Conservation (phyloP, 2,888 invertebrate genomes). For the Euproctis similis region DNA sequence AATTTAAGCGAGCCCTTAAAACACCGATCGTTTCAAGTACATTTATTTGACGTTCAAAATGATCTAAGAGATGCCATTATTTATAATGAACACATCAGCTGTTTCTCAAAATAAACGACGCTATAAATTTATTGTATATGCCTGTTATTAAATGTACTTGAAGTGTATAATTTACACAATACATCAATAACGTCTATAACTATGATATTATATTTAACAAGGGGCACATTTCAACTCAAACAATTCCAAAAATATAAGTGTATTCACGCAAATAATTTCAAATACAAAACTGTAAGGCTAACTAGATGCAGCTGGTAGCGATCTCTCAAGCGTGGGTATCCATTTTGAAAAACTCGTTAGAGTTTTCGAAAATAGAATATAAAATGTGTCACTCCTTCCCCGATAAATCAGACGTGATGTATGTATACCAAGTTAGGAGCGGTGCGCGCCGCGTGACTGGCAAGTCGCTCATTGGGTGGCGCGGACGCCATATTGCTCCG, state of each 20-base stretch:
- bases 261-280: slow-evolving; percentile 66
- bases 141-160: slow-evolving; percentile 51
- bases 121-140: slow-evolving; percentile 60
- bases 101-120: slow-evolving; percentile 44
- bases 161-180: slow-evolving; percentile 58
- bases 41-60: slow-evolving; percentile 33
- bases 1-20: slow-evolving; percentile 49
- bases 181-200: slow-evolving; percentile 45
- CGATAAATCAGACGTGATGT: slow-evolving; percentile 72
- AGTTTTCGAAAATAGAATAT: slow-evolving; percentile 74
- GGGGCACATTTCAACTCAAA: slow-evolving; percentile 35
- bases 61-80: slow-evolving; percentile 32
- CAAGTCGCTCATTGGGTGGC: slow-evolving; percentile 72
- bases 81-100: slow-evolving; percentile 48
- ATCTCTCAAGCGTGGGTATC: slow-evolving; percentile 55
- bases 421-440: slow-evolving; percentile 62
- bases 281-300: slow-evolving; percentile 61
- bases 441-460: slow-evolving; percentile 63
- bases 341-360: slow-evolving; percentile 70
- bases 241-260: slow-evolving; percentile 39
- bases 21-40: slow-evolving; percentile 30
- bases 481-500: slow-evolving; percentile 71
- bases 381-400: slow-evolving; percentile 73
- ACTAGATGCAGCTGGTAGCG: slow-evolving; percentile 73
- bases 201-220: slow-evolving; percentile 29